Evolutionary conservation across 2,797 vertebrate species (phyloP), one percentile per base, ranked within the genome.

Genomic region (Scleropages formosus): DNA sequence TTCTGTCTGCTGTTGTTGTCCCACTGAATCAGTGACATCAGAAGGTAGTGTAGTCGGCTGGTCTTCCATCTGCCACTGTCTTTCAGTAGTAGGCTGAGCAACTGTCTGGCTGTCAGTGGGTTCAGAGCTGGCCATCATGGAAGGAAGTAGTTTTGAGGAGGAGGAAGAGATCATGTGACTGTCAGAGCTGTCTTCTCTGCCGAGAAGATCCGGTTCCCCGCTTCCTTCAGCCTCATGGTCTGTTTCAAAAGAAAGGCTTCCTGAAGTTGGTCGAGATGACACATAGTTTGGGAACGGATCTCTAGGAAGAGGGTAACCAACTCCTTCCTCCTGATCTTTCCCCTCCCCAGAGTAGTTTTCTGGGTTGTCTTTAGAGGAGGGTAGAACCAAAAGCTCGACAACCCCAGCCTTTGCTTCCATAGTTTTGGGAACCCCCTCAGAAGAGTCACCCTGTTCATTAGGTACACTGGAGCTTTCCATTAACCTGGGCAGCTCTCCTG

Each of bases 271-370:
- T 15, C 49, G 69, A 0, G 72, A 60, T 15, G 66, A 49, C 18
- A 8, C 49, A 15, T 62, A 1, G 49, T 53, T 22, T 20, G 76
- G 24, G 20, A 59, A 12, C 46, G 73, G 15, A 24, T 73, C 73
- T 70, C 80, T 51, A 8, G 77, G 75, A 70, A 78, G 51, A 9
- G 72, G 51, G 56, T 78, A 76, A 61, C 46, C 61, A 11, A 87
- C 87, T 49, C 46, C 67, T 31, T 81, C 80, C 0, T 88, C 87
- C 56, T 83, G 83, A 69, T 92, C 88, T n/a, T 80, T 90, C 4
- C 90, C 92, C 69, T 91, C 91, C 1, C 93, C 93, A 0, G 93
- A 94, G 73, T 88, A 93, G 81, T 92, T 90, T 71, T 93, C 93
- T 0, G 76, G 83, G 82, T 81, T 85, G 67, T 91, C 92, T 66